Conservation (phyloP, 2,797 vertebrate genomes). For the Momotus momota region DNA sequence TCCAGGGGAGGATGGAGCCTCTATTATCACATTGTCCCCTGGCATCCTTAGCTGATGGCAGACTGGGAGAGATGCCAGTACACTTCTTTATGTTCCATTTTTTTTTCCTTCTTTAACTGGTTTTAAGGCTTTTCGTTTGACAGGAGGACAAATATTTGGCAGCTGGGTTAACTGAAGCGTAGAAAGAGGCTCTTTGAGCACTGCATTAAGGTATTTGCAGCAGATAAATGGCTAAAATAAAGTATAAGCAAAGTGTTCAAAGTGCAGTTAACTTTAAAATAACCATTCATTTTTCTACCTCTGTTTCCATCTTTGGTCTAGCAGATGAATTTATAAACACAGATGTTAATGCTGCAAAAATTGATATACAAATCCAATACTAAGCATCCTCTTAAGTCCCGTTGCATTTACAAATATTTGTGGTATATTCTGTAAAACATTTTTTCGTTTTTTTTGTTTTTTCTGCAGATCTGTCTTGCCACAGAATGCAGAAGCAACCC, state of each 20-base stretch:
- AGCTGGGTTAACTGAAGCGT: constrained; percentile 54
- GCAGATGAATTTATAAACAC: not conserved
- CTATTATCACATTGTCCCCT: not conserved
- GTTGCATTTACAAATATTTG: not conserved
- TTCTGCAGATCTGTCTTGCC: not conserved
- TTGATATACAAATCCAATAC: not conserved
- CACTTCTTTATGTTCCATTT: not conserved
- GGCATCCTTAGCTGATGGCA: constrained; percentile 43
- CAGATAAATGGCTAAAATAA: constrained; percentile 31
- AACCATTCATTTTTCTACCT: not conserved
- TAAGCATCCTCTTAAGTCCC: not conserved
- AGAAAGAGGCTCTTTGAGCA: not conserved
- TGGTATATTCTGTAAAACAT: not conserved
- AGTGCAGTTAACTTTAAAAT: not conserved
- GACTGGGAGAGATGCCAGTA: constrained; percentile 19
- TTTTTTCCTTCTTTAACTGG: constrained; percentile 32
- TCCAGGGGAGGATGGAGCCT: not conserved
- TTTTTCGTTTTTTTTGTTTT: not conserved
- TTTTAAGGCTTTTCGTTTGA: constrained; percentile 51
- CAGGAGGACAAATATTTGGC: constrained; percentile 54
- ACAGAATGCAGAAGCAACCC: not conserved
- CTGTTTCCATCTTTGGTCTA: not conserved
- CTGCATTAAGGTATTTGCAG: constrained; percentile 32
- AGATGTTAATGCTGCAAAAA: not conserved
- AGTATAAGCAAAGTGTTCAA: not conserved